These are phyloP conservation scores for Otolemur garnettii DNA, from an alignment of 2,113 vertebrate genomes.

Conservation along the genomic window DNA sequence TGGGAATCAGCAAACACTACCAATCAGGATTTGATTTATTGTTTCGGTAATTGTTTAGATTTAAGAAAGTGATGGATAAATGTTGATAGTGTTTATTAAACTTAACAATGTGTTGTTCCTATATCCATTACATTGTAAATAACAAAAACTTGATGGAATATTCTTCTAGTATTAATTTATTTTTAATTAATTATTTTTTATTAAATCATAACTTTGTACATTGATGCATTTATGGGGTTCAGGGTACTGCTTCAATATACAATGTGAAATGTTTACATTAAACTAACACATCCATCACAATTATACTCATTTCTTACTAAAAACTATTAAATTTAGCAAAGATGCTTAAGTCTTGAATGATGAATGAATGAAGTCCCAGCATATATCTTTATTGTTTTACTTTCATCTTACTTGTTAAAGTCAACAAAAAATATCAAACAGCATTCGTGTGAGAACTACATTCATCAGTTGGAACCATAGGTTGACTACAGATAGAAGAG, in stretches of 20 bases:
- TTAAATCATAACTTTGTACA: too few relatives aligned
- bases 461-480: background rate
- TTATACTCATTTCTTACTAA: background rate
- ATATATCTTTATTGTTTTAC: conserved; percentile 41
- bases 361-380: background rate
- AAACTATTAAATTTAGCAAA: conserved; percentile 52
- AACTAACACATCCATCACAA: too few relatives aligned
- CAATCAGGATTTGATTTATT: conserved; percentile 29
- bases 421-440: conserved; percentile 44
- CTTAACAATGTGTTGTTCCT: conserved; percentile 1
- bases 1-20: conserved; percentile 36
- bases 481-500: background rate
- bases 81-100: conserved; percentile 34
- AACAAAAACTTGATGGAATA: background rate
- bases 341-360: background rate
- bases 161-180: conserved; percentile 20
- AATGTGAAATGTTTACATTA: too few relatives aligned
- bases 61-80: conserved; percentile 23
- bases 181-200: too few relatives aligned
- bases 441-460: background rate
- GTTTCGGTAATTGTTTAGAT: conserved; percentile 29
- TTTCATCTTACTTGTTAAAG: conserved; percentile 45
- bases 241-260: too few relatives aligned
- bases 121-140: background rate
- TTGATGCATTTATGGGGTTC: too few relatives aligned